phyloP scores from a whole-genome alignment of 2,797 vertebrate genomes.

The Phoxinus dragarum region DNA sequence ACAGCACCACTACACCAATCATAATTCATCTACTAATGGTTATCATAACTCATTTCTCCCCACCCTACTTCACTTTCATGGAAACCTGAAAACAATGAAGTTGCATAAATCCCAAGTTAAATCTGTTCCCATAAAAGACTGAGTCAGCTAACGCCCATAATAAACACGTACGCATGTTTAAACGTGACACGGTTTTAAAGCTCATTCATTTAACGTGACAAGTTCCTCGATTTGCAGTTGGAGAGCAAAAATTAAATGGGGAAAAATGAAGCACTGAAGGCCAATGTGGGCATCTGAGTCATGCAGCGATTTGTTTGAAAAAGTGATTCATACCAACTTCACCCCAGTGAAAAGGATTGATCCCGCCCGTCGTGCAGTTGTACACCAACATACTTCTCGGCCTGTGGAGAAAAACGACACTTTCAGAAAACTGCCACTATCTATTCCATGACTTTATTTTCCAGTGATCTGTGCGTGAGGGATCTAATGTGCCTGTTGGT shows the following conservation, averaged over 20 bases:
- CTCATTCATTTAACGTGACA: neutral
- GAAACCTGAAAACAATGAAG: neutral
- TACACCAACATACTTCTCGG: conserved; percentile 88
- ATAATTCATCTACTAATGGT: conserved; percentile 2
- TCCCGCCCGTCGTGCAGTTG: conserved; percentile 90
- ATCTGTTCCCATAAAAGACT: neutral
- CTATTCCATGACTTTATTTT: conserved; percentile 13
- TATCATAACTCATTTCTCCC: neutral
- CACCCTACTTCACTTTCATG: neutral
- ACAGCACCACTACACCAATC: neutral
- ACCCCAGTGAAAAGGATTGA: conserved; percentile 92
- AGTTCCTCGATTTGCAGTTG: neutral
- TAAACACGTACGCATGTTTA: neutral
- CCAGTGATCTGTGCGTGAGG: neutral
- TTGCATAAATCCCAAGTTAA: neutral
- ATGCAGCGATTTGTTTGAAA: conserved; percentile 38
- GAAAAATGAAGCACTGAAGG: neutral
- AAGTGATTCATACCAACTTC: conserved; percentile 86
- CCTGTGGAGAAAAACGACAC: conserved; percentile 67
- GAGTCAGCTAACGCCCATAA: neutral
- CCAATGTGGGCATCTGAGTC: neutral
- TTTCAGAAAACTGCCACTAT: neutral
- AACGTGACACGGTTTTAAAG: neutral
- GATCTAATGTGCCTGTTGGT: conserved; percentile 9
- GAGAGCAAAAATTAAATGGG: neutral